Evolutionary conservation across 1,140 invertebrate genomes (phyloP).

Genomic region (Microplitis demolitor): DNA sequence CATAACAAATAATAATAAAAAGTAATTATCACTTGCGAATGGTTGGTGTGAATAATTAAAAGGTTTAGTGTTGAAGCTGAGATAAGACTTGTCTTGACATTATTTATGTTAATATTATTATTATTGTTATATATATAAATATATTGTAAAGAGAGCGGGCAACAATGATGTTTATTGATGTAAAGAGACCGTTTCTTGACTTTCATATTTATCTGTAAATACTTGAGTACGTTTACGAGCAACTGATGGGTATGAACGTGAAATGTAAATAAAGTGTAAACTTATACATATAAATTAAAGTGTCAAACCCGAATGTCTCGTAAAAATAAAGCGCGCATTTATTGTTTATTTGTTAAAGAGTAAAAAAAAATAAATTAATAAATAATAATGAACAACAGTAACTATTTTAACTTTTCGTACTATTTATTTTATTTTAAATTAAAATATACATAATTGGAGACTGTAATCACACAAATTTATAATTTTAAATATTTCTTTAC

Average conservation of each 20-base stretch:
- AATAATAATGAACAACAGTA: not conserved
- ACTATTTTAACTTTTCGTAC: not conserved
- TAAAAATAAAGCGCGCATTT: constrained; percentile 19
- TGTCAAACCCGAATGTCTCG: constrained; percentile 1
- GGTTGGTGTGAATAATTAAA: not conserved
- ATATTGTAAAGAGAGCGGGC: not conserved
- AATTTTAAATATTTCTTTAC: not conserved
- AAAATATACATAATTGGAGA: constrained; percentile 50
- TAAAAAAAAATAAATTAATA: not conserved
- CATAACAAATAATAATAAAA: not conserved
- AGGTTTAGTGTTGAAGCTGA: too few relatives aligned
- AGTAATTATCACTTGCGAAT: not conserved
- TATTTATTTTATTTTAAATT: constrained; percentile 6
- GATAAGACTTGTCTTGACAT: too few relatives aligned
- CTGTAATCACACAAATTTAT: constrained; percentile 48
- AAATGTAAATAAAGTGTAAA: constrained; percentile 19
- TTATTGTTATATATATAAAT: not conserved
- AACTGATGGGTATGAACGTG: too few relatives aligned
- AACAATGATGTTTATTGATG: not conserved
- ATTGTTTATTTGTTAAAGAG: not conserved
- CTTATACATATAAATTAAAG: not conserved
- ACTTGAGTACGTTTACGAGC: not conserved
- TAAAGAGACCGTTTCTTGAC: not conserved
- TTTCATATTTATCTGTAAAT: not conserved
- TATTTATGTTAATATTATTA: not conserved